Evolutionary conservation across 2,113 vertebrate species (phyloP).

Genomic region (Tichodroma muraria): DNA sequence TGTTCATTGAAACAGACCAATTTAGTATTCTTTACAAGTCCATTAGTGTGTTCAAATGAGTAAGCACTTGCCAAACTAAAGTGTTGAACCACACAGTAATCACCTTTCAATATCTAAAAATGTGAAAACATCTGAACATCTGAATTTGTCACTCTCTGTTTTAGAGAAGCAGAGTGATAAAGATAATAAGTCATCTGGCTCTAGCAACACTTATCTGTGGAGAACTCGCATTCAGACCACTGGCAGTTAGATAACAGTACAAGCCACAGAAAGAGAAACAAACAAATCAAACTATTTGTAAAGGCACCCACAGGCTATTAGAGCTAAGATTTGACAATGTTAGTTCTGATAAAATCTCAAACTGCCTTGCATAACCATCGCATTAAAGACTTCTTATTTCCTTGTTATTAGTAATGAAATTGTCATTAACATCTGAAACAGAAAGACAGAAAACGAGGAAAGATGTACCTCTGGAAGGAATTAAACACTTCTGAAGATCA

Average conservation of each 20-base stretch:
- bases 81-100: not conserved
- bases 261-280: not conserved
- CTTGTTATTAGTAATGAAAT: constrained; percentile 19
- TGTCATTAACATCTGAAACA: not conserved
- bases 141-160: not conserved
- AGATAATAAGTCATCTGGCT: not conserved
- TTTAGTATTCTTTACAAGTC: not conserved
- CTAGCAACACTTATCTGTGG: not conserved
- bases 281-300: not conserved
- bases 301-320: not conserved
- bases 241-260: not conserved
- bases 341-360: not conserved
- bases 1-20: not conserved
- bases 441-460: constrained; percentile 7
- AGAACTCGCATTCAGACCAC: not conserved
- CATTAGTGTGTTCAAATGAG: not conserved
- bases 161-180: not conserved
- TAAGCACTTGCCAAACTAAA: not conserved
- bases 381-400: not conserved
- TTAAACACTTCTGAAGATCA: constrained; percentile 34
- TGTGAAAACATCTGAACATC: not conserved
- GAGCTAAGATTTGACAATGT: not conserved
- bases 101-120: not conserved
- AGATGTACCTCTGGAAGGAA: constrained; percentile 24
- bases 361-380: not conserved